Evolutionary conservation across 2,888 invertebrate species (phyloP).

Genomic region (Argyresthia albistria): DNA sequence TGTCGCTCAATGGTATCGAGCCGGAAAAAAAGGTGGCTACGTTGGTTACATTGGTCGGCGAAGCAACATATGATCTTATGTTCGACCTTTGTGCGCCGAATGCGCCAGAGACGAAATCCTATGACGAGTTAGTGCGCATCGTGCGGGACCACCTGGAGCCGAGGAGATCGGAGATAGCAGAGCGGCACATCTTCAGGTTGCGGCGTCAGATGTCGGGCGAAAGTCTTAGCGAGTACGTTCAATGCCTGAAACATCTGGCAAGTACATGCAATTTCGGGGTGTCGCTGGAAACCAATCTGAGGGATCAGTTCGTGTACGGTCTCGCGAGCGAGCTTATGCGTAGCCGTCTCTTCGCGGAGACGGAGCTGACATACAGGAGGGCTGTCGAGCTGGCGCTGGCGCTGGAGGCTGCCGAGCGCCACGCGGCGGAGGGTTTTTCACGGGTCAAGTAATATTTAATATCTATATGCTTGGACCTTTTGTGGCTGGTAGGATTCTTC

Average conservation of each 20-base stretch:
- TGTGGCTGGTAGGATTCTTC: too few species aligned
- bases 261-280: slow-evolving; percentile 7
- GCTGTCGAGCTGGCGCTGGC: slow-evolving; percentile 3
- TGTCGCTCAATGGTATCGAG: too few species aligned
- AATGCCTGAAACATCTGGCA: slow-evolving; percentile 13
- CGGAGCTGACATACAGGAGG: too few species aligned
- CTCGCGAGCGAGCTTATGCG: slow-evolving; percentile 6
- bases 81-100: slow-evolving; percentile 1
- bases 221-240: too few species aligned
- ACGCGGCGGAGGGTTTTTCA: background rate
- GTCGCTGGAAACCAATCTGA: slow-evolving; percentile 6
- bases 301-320: slow-evolving; percentile 9
- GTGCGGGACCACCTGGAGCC: too few species aligned
- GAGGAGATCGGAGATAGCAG: too few species aligned
- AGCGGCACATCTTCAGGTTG: too few species aligned
- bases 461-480: too few species aligned
- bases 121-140: too few species aligned
- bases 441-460: too few species aligned
- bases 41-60: background rate
- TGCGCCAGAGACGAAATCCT: too few species aligned
- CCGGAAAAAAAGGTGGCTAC: background rate
- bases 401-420: slow-evolving; percentile 5
- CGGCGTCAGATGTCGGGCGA: too few species aligned
- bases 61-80: background rate
- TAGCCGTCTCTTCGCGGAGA: slow-evolving; percentile 4